These are phyloP conservation scores for Lichenostomus cassidix DNA, from an alignment of 2,113 vertebrate genomes.

Conservation along the genomic window DNA sequence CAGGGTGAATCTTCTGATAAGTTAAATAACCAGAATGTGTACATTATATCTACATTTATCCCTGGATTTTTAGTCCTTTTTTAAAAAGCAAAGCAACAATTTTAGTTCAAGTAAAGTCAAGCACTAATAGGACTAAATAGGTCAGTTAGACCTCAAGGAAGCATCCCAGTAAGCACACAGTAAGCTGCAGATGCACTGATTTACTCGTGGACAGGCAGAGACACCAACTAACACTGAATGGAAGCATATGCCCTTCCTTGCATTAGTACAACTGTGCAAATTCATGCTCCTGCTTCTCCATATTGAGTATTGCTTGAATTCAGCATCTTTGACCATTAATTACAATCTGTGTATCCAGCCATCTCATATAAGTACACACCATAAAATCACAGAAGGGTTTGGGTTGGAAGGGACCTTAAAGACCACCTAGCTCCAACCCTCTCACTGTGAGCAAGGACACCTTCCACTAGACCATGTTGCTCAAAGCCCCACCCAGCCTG, in stretches of 20 bases:
- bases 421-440: not conserved
- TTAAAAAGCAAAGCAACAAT: not conserved
- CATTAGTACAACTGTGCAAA: not conserved
- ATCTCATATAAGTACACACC: not conserved
- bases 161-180: not conserved
- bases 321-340: not conserved
- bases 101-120: not conserved
- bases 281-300: not conserved
- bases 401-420: not conserved
- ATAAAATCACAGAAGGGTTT: not conserved
- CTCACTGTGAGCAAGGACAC: not conserved
- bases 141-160: not conserved
- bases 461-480: not conserved
- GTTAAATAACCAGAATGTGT: not conserved
- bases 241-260: not conserved
- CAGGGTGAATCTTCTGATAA: not conserved
- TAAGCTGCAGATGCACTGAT: not conserved
- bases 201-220: not conserved
- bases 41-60: not conserved
- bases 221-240: not conserved
- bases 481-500: not conserved
- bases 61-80: not conserved
- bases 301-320: not conserved
- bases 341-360: rapidly evolving
- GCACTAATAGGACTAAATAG: not conserved